Evolutionary conservation across 2,888 invertebrate genomes (phyloP), one percentile per base, ranked within the genome.

Genomic region (Epicampocera succincta): DNA sequence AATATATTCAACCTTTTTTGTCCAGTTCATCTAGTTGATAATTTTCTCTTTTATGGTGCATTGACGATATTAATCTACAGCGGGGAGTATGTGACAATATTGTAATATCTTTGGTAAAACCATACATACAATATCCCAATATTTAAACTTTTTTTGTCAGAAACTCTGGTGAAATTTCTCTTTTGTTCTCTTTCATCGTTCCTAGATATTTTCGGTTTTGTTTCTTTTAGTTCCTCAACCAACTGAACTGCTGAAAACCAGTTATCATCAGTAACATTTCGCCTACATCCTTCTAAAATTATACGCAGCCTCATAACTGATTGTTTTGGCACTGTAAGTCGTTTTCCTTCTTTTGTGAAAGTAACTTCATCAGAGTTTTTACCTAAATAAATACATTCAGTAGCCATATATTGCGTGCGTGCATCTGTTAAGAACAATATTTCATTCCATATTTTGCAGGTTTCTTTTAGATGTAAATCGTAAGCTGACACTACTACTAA

Each of bases 401-500:
- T 54, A 9, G 54, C 2, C n/a, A 54, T 1, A 33, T 15, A 54
- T n/a, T 33, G 33, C 1, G 33, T 54, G 1, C 60, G 42, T 13
- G 44, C 61, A 46, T 46, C 46, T 1, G 61, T 61, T n/a, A 61
- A 46, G 2, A 1, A n/a, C 46, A 63, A 33, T 46, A 46, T 63
- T 21, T 63, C 46, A 63, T 61, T 0, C 61, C 61, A 61, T 61
- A 61, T 29, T 15, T 61, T 73, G 81, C 82, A 0, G 73, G 76
- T 63, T 83, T 85, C 21, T 77, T 65, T 19, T 77, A 83, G 80
- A 84, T 84, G 52, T 80, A 84, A 17, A 80, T 69, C 50, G 72
- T 81, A 61, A 85, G 83, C 63, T 75, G 81, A 56, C 79, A 84
- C 46, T n/a, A n/a, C n/a, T n/a, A n/a, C n/a, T n/a, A n/a, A n/a